phyloP scores from a whole-genome alignment of 2,888 invertebrate genomes.

The Camponotus fellah region DNA sequence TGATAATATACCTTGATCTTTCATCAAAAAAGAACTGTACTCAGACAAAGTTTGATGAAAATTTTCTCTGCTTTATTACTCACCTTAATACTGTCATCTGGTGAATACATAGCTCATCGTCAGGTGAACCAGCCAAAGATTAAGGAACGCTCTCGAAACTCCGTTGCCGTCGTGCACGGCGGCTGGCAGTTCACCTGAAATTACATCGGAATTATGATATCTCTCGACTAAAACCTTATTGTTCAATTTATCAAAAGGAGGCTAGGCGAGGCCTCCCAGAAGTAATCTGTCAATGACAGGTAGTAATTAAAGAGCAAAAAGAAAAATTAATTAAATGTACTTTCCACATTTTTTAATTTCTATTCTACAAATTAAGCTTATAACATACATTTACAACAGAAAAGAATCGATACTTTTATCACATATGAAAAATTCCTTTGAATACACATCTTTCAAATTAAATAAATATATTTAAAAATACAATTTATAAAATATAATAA shows the following conservation, averaged over 20 bases:
- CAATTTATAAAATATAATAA: too few relatives aligned
- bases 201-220: constrained; percentile 59
- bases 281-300: constrained; percentile 9
- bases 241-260: constrained; percentile 43
- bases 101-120: constrained; percentile 85
- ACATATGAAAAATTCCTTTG: not conserved
- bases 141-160: constrained; percentile 84
- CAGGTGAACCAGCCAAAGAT: constrained; percentile 84
- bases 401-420: not conserved
- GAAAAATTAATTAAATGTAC: constrained; percentile 34
- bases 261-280: not conserved
- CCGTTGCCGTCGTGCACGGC: constrained; percentile 85
- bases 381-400: not conserved
- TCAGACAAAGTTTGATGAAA: not conserved
- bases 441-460: not conserved
- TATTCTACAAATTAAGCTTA: not conserved
- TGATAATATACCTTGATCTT: not conserved
- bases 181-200: constrained; percentile 85
- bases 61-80: constrained; percentile 23
- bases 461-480: not conserved
- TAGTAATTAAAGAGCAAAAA: constrained; percentile 20
- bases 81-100: constrained; percentile 86
- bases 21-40: not conserved
- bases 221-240: constrained; percentile 32
- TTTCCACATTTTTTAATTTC: not conserved